These are phyloP conservation scores for Diorhabda elongata DNA, from an alignment of 1,140 invertebrate species.

Conservation along the genomic window DNA sequence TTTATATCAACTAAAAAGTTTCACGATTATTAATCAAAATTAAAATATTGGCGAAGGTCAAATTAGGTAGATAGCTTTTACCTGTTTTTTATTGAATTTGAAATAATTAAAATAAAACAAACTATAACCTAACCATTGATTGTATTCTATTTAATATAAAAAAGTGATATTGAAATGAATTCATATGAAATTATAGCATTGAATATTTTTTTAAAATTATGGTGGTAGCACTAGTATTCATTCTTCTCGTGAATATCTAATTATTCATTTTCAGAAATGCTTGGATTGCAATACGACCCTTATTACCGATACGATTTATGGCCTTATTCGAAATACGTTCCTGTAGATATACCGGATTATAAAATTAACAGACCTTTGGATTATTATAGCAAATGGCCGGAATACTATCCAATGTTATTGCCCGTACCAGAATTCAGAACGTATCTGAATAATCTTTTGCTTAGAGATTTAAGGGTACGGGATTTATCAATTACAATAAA, in stretches of 20 bases:
- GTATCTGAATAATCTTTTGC: slow-evolving; percentile 30
- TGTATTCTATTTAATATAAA: too few species aligned
- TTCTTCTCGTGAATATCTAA: slow-evolving; percentile 3
- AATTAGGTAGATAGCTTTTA: too few species aligned
- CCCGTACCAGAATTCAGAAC: slow-evolving; percentile 24
- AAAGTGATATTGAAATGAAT: too few species aligned
- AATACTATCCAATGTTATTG: slow-evolving; percentile 26
- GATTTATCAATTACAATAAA: not conserved
- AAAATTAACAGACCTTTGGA: slow-evolving; percentile 28
- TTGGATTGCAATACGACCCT: slow-evolving; percentile 28
- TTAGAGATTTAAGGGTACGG: slow-evolving; percentile 30
- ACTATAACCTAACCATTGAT: too few species aligned
- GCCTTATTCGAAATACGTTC: slow-evolving; percentile 30
- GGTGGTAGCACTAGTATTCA: not conserved
- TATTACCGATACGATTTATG: slow-evolving; percentile 21
- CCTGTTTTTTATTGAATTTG: too few species aligned
- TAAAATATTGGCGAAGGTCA: too few species aligned
- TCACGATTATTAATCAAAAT: too few species aligned
- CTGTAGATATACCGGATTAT: slow-evolving; percentile 31
- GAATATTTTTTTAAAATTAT: too few species aligned
- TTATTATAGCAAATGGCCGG: slow-evolving; percentile 29
- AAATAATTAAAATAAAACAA: too few species aligned
- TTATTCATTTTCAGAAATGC: slow-evolving; percentile 22
- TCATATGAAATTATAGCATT: too few species aligned
- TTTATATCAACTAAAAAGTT: too few species aligned